Conservation (phyloP, 2,797 vertebrate genomes). For the Acrossocheilus fasciatus region DNA sequence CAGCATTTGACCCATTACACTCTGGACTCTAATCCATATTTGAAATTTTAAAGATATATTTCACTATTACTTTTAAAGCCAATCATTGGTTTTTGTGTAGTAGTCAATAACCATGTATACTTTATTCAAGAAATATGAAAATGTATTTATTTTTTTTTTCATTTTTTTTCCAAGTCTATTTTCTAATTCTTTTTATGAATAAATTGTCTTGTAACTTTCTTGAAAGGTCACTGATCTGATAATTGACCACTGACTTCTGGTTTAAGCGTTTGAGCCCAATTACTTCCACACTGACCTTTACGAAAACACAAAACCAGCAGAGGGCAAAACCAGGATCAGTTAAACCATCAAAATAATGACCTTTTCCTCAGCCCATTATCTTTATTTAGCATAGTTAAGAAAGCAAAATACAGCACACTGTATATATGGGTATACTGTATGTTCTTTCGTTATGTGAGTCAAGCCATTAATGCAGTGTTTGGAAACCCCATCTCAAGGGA, state of each 20-base stretch:
- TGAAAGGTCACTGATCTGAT: constrained; percentile 70
- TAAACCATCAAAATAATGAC: constrained; percentile 47
- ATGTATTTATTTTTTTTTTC: constrained; percentile 7
- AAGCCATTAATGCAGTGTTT: constrained; percentile 14
- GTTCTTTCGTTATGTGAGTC: neutral
- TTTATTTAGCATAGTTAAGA: constrained; percentile 21
- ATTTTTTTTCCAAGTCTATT: constrained; percentile 22
- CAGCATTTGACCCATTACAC: neutral
- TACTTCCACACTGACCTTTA: constrained; percentile 76
- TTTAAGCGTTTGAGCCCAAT: constrained; percentile 57
- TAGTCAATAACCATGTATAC: neutral
- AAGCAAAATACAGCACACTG: neutral
- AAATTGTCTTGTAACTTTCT: constrained; percentile 60
- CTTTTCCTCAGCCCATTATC: constrained; percentile 50
- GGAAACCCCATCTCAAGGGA: neutral
- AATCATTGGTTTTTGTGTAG: neutral
- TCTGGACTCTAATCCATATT: neutral
- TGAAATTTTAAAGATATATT: neutral
- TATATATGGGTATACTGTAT: neutral
- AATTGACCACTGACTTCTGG: constrained; percentile 55
- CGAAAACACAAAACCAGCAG: constrained; percentile 31
- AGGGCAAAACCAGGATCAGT: constrained; percentile 43
- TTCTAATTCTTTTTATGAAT: constrained; percentile 41
- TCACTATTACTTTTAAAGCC: neutral
- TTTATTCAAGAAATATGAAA: neutral